Percentiles rank a stretch among this genome's conserved stretches.
These are phyloP conservation scores for Centruroides sculpturatus DNA, from an alignment of 1,140 invertebrate genomes.

Conservation along the genomic window DNA sequence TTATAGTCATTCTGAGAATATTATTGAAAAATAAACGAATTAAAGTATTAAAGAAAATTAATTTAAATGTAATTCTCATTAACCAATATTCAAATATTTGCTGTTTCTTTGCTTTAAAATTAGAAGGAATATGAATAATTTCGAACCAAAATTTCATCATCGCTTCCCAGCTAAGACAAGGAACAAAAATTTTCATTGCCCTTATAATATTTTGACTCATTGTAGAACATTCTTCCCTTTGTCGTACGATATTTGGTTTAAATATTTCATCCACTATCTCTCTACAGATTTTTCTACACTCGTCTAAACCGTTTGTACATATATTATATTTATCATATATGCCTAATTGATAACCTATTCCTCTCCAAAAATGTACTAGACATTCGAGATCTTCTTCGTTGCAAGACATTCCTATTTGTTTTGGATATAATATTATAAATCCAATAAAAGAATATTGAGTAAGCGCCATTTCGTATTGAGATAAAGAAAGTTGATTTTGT, in stretches of 20 bases:
- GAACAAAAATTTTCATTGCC: neutral
- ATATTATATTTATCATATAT: slow-evolving; percentile 56
- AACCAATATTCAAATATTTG: slow-evolving; percentile 9
- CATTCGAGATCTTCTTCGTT: slow-evolving; percentile 45
- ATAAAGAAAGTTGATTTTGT: slow-evolving; percentile 8
- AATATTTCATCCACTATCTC: slow-evolving; percentile 23
- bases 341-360: slow-evolving; percentile 60
- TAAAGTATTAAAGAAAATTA: neutral
- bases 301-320: slow-evolving; percentile 32
- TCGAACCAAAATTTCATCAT: slow-evolving; percentile 16
- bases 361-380: slow-evolving; percentile 63
- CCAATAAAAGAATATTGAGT: slow-evolving; percentile 27
- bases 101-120: slow-evolving; percentile 3
- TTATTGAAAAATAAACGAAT: slow-evolving; percentile 12
- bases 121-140: slow-evolving; percentile 3
- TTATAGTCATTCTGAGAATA: slow-evolving; percentile 13
- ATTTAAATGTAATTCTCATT: slow-evolving; percentile 12
- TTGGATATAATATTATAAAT: slow-evolving; percentile 21
- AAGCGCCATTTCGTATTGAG: slow-evolving; percentile 26
- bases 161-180: slow-evolving; percentile 20
- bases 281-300: slow-evolving; percentile 25
- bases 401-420: slow-evolving; percentile 17
- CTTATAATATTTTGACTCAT: slow-evolving; percentile 7
- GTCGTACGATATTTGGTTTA: neutral
- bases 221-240: neutral